Evolutionary conservation across 2,113 vertebrate genomes (phyloP), one percentile per base, ranked within the genome.

Genomic region (Eurypyga helias): DNA sequence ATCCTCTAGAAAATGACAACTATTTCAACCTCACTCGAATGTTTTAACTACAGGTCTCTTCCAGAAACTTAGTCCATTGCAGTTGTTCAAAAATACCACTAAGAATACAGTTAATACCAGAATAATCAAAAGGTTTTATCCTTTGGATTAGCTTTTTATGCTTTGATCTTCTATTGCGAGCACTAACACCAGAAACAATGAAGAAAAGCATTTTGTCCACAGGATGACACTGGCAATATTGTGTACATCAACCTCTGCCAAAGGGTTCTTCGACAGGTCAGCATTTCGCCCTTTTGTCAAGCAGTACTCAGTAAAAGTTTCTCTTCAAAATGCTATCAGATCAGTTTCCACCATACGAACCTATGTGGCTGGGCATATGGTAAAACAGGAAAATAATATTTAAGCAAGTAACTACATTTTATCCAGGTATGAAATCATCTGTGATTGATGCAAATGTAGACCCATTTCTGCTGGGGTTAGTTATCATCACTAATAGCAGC

Each of bases 301-400:
- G 25, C 6, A 61, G 52, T 14, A 54, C 6, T 36, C 8, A 43
- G 20, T 11, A n/a, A 81, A 38, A 18, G 36, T 41, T 62, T 46
- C n/a, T 60, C 34, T 34, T 48, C 14, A 61, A 54, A 80, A 49
- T 26, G 12, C 9, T 9, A n/a, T 13, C n/a, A 34, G 29, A 48
- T 70, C 48, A 41, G 16, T 51, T 91, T 73, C 9, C 13, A 73
- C n/a, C 17, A 13, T 25, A 73, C 38, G 23, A 70, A 33, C 1
- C 1, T 26, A 65, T 7, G 16, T 2, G 3, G n/a, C 6, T 43
- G 15, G 51, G 36, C 31, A 29, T 28, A 41, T 1, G 7, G 20
- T 41, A 49, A 48, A 52, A 31, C 26, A 52, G 9, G 33, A 45
- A 33, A 83, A 83, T 1, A 76, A 51, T 61, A 55, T 25, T 49